These are phyloP conservation scores for Hafferia zeledoni DNA, from an alignment of 2,797 vertebrate genomes.

Conservation along the genomic window DNA sequence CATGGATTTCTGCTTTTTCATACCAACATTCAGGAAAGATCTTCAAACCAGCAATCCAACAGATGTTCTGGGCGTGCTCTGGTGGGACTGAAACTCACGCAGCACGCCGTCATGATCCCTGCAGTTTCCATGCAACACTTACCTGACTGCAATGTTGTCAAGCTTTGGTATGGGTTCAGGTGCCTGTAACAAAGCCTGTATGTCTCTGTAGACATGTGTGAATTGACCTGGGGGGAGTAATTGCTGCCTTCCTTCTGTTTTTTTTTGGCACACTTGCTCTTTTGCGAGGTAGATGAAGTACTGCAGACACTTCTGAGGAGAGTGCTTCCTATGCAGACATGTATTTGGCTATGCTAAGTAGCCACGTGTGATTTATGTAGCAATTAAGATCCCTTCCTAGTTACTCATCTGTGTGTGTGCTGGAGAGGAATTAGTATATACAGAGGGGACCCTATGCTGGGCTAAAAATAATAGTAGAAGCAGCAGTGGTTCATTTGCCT, in stretches of 20 bases:
- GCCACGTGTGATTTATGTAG: constrained; percentile 39
- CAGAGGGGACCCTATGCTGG: background rate
- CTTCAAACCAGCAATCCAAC: background rate
- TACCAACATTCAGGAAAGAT: background rate
- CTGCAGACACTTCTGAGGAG: constrained; percentile 15
- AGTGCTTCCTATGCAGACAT: background rate
- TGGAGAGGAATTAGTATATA: background rate
- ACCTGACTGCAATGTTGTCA: background rate
- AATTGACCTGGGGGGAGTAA: background rate
- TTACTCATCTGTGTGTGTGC: constrained; percentile 26
- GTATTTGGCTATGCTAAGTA: constrained; percentile 40
- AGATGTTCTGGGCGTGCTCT: fast-evolving
- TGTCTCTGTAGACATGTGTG: background rate
- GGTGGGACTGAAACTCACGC: background rate
- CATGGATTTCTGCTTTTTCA: background rate
- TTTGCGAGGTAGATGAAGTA: background rate
- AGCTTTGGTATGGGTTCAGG: background rate
- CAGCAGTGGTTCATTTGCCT: background rate
- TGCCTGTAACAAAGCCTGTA: background rate
- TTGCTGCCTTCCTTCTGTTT: background rate
- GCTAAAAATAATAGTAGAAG: background rate
- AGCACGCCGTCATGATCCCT: background rate
- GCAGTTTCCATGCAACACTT: background rate
- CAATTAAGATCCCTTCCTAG: constrained; percentile 39
- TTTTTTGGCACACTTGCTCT: background rate